Base-by-base conservation (phyloP, 2,113 vertebrate genomes). In the Callospermophilus lateralis region DNA sequence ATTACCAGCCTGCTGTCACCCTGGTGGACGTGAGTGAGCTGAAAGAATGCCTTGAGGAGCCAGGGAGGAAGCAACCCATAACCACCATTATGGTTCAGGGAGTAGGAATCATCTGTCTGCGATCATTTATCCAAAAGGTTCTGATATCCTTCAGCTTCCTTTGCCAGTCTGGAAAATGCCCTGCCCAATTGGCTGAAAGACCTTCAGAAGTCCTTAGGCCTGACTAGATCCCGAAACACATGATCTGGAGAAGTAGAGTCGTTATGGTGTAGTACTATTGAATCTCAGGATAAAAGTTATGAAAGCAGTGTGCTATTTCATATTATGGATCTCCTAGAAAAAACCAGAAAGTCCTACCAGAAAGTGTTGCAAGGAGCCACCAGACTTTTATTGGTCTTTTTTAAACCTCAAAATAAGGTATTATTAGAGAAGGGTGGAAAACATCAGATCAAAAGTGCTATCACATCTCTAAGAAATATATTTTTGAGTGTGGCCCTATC, bases 381-480 rank as follows among this genome's bases (percentile, higher is more conserved):
- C 32, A 84, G 55, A 84, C 20, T 42, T 84, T 95, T 87, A 63
- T 83, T 93, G 77, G 55, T 89, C 58, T 61, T 20, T 24, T 70
- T 32, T 13, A 32, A 67, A 67, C 32, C 22, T 90, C 51, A 90
- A n/a, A 63, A 72, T 68, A 89, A 81, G 28, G 2, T 67, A 9
- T 83, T 94, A 37, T 39, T 58, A 53, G 48, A 89, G 58, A 85
- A 84, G 32, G 68, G 51, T 83, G 4, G 45, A 84, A 26, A 48
- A 53, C 37, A 53, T 74, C 63, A 84, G 63, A 34, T 48, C 2
- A 45, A 92, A 89, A 80, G 48, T n/a, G 58, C 30, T 81, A 80
- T 22, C 34, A 37, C 22, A 45, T 68, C n/a, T 95, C 74, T 83
- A 68, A 84, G 74, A 86, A 89, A 63, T 58, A 20, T 63, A 45